Conservation (phyloP, 2,888 invertebrate genomes). For the Entomobrya proxima region DNA sequence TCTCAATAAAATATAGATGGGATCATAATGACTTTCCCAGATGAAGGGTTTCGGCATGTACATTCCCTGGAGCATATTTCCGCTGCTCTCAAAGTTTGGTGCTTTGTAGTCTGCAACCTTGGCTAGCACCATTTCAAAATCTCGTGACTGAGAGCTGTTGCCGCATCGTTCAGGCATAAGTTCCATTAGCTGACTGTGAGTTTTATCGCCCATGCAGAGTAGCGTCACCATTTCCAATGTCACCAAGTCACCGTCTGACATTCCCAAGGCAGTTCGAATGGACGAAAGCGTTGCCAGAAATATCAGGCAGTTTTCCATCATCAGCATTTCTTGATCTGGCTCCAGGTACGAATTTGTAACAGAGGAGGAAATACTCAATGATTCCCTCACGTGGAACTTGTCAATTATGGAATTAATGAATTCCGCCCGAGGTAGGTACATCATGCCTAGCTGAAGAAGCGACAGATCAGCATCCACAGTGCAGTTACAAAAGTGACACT, state of each 20-base stretch:
- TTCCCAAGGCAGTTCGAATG: constrained; percentile 91
- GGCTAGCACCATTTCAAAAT: constrained; percentile 90
- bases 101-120: constrained; percentile 91
- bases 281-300: constrained; percentile 93
- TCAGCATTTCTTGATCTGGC: constrained; percentile 89
- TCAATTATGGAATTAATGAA: constrained; percentile 92
- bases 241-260: constrained; percentile 82
- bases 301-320: constrained; percentile 94
- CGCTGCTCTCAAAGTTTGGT: constrained; percentile 89
- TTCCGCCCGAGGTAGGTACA: constrained; percentile 88
- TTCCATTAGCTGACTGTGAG: constrained; percentile 96
- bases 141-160: constrained; percentile 86
- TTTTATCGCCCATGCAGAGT: constrained; percentile 94
- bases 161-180: constrained; percentile 97
- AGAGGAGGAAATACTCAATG: constrained; percentile 84
- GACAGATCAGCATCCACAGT: constrained; percentile 99
- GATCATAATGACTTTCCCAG: constrained; percentile 97
- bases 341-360: constrained; percentile 82
- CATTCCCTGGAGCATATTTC: constrained; percentile 88
- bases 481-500: constrained; percentile 96
- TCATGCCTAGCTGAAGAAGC: constrained; percentile 86
- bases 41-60: constrained; percentile 88
- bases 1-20: constrained; percentile 92
- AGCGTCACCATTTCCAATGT: constrained; percentile 94
- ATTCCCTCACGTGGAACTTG: constrained; percentile 92